Evolutionary conservation across 2,888 invertebrate species (phyloP).

Genomic region (Cistogaster globosa): DNA sequence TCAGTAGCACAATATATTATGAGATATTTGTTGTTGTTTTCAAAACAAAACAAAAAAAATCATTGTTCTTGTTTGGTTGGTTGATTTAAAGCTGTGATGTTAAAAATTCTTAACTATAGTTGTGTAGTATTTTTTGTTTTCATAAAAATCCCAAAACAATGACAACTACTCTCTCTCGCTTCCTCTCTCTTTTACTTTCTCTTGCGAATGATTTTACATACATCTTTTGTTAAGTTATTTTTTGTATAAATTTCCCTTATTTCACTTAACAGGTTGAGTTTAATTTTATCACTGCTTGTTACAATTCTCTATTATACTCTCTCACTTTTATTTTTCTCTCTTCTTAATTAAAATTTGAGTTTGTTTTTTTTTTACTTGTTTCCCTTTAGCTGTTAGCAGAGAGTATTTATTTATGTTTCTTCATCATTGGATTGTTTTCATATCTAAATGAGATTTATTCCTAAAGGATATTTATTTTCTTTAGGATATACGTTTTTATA

Average conservation of each 20-base stretch:
- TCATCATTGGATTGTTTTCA: conserved; percentile 48
- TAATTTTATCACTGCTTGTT: not conserved
- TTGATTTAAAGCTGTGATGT: conserved; percentile 4
- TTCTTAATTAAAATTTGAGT: not conserved
- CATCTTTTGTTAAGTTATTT: conserved; percentile 57
- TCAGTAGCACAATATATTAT: not conserved
- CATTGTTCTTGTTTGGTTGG: conserved; percentile 1
- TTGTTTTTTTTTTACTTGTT: not conserved
- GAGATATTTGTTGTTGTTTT: conserved; percentile 7
- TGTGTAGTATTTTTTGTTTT: not conserved
- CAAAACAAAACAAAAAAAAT: not conserved
- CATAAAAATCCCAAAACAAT: conserved; percentile 54
- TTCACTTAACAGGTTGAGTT: conserved; percentile 41
- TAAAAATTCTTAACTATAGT: not conserved
- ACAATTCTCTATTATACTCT: not conserved
- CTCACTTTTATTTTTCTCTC: not conserved
- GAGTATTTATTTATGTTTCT: conserved; percentile 39
- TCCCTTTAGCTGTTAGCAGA: not conserved
- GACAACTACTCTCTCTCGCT: not conserved
- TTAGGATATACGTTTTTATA: conserved; percentile 37
- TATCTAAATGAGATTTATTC: conserved; percentile 61
- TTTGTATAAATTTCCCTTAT: not conserved
- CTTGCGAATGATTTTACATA: not conserved
- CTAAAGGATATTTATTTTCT: conserved; percentile 68
- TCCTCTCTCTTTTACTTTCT: conserved; percentile 3